A percentile compares a stretch with the other conserved stretches of the same genome.
phyloP scores from a whole-genome alignment of 2,797 vertebrate species.

The Gadopsis bispinosus region DNA sequence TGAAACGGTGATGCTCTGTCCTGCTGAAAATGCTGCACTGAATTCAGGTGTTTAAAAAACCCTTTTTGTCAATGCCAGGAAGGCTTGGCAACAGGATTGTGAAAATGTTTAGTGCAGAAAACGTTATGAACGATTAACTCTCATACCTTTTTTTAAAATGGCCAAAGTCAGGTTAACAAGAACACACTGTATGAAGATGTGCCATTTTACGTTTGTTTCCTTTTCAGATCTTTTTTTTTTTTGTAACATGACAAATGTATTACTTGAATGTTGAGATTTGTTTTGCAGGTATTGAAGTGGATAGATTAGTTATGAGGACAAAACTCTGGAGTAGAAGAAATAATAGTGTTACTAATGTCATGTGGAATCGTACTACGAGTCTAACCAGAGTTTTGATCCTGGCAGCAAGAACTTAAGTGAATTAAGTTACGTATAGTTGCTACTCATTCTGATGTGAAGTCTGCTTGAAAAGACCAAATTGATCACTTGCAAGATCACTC shows the following conservation, averaged over 20 bases:
- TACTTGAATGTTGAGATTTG: slow-evolving; percentile 85
- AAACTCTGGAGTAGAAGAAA: slow-evolving; percentile 73
- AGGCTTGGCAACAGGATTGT: slow-evolving; percentile 67
- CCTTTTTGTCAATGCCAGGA: slow-evolving; percentile 43
- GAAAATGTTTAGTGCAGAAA: slow-evolving; percentile 52
- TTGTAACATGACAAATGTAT: slow-evolving; percentile 76
- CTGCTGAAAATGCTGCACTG: slow-evolving; percentile 80
- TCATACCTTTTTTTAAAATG: slow-evolving; percentile 56
- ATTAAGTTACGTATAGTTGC: slow-evolving; percentile 74
- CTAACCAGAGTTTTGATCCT: slow-evolving; percentile 67
- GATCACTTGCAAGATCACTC: slow-evolving; percentile 95
- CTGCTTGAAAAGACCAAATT: slow-evolving; percentile 87
- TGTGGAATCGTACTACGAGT: slow-evolving; percentile 67
- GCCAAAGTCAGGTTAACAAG: slow-evolving; percentile 73
- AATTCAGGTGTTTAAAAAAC: slow-evolving; percentile 78
- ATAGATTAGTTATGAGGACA: slow-evolving; percentile 62
- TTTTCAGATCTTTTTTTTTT: slow-evolving; percentile 63
- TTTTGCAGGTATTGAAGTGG: slow-evolving; percentile 69
- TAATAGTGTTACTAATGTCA: slow-evolving; percentile 67
- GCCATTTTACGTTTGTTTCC: slow-evolving; percentile 73
- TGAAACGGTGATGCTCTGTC: slow-evolving; percentile 51
- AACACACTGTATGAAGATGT: slow-evolving; percentile 71
- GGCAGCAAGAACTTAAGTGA: slow-evolving; percentile 56
- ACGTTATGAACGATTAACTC: slow-evolving; percentile 53
- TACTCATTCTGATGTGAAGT: slow-evolving; percentile 84